Evolutionary conservation across 1,140 invertebrate species (phyloP), one percentile per base, ranked within the genome.

Genomic region (Drosophila bocki): DNA sequence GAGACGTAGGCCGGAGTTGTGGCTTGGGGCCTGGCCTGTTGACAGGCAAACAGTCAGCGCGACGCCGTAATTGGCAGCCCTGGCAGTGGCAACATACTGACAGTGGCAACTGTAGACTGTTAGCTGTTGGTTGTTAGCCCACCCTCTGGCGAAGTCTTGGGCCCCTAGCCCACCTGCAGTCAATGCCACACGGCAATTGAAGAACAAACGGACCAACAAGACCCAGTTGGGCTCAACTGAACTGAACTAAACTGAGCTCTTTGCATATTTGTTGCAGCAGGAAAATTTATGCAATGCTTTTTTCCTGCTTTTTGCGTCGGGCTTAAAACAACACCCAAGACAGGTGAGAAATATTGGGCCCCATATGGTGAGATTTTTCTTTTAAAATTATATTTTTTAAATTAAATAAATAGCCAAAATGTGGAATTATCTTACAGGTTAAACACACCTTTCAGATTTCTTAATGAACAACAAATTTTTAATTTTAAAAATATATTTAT

Each of bases 221-320:
- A 41, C 54, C 69, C 67, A 44, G 54, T n/a, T 74, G 70, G 37
- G 19, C 51, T 42, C 22, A 72, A 54, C 68, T 26, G 63, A 69
- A 50, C 53, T 74, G 54, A 72, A 74, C 70, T 74, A 72, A 74
- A 74, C 65, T 62, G 64, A 75, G 79, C 71, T 76, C 50, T 87
- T 72, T 86, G 82, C 79, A 86, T 87, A 87, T 86, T 86, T 87
- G 82, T 82, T 86, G 82, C 78, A 75, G 74, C 64, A 67, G 69
- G 39, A n/a, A 88, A 88, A 86, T 86, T 80, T 87, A 87, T 87
- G 84, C 84, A 87, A 80, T 80, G 80, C 62, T 80, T 87, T 86
- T 82, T 80, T 80, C 47, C 59, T 74, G 58, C 15, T 58, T 53
- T 51, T 60, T 50, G 63, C 67, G 42, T 51, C 35, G 57, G 60